Base-by-base conservation (phyloP, 2,113 vertebrate species). In the Gymnocephalus cernua region DNA sequence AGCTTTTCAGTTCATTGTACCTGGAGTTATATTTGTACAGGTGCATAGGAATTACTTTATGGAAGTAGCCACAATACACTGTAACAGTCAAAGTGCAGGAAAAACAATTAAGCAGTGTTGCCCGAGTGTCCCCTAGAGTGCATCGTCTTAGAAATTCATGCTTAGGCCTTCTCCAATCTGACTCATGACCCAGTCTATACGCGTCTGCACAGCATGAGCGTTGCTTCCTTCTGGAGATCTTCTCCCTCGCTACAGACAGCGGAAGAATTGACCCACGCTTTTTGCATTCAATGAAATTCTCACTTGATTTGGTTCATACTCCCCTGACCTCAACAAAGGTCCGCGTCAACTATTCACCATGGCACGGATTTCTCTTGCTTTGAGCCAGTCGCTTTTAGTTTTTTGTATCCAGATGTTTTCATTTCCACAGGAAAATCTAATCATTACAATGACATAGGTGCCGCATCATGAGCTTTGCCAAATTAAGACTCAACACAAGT, bases 211-310 rank as follows among this genome's bases (percentile, higher is more conserved):
- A 86, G 84, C 67, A 25, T 77, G 80, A 72, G 66, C 61, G 3
- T 58, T 27, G 48, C 62, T 70, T 88, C 21, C 38, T 53, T 80
- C 77, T 66, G 58, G 53, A 79, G 50, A 83, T 56, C 66, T n/a
- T 70, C 32, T 86, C 35, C 35, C 69, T 79, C 13, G 14, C 65
- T 32, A 63, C 59, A 45, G 50, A 63, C 63, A 1, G 56, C 29
- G 0, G 63, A 58, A 47, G 50, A 35, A 14, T 69, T 67, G n/a
- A 19, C 76, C 76, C 76, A 85, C 79, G 23, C 73, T 54, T 82
- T 56, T 29, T 0, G 47, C 80, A 77, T 74, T 65, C 50, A 72
- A 50, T 80, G 29, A 77, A 77, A 78, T 71, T 45, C 77, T 86
- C n/a, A 1, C 79, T 80, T 74, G 71, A 73, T 66, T 79, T 59